A percentile compares a stretch with the other conserved stretches of the same genome.
phyloP scores from a whole-genome alignment of 2,888 invertebrate species.

The Tachina grossa region DNA sequence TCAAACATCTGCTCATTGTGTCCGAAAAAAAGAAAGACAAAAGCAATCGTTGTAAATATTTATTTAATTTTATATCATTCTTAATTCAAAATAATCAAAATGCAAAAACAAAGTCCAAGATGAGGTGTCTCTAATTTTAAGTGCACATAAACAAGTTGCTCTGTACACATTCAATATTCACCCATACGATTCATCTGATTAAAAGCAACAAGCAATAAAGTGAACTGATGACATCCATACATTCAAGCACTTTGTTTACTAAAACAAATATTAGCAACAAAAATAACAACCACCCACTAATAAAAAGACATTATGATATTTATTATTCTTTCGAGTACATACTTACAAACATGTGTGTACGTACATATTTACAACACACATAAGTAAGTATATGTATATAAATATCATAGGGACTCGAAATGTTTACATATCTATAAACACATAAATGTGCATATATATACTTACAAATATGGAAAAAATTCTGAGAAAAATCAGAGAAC shows the following conservation, averaged over 20 bases:
- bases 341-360: neutral
- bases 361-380: neutral
- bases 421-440: too few relatives aligned
- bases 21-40: constrained; percentile 21
- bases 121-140: constrained; percentile 62
- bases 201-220: constrained; percentile 40
- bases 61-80: constrained; percentile 46
- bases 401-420: neutral
- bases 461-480: neutral
- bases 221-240: constrained; percentile 25
- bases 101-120: constrained; percentile 46
- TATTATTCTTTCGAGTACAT: neutral
- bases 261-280: constrained; percentile 60
- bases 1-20: neutral
- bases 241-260: constrained; percentile 55
- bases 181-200: constrained; percentile 22
- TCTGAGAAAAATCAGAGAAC: neutral
- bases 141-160: constrained; percentile 24
- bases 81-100: constrained; percentile 45
- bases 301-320: constrained; percentile 47
- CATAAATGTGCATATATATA: neutral
- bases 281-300: constrained; percentile 56
- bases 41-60: constrained; percentile 47
- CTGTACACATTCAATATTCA: constrained; percentile 30
- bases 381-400: neutral